Evolutionary conservation across 2,888 invertebrate species (phyloP).

Genomic region (Philereme vetulata): DNA sequence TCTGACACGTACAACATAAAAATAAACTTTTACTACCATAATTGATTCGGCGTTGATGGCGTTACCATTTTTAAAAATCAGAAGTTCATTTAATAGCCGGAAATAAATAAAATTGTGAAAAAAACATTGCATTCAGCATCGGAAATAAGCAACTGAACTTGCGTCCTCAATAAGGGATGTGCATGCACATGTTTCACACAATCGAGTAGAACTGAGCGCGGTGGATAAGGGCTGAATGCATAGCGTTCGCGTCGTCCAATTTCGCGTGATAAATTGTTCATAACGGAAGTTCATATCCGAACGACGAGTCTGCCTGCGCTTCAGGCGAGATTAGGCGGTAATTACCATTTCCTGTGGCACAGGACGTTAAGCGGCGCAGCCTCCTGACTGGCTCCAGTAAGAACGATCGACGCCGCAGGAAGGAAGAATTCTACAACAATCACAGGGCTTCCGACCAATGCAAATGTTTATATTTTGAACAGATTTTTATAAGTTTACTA

Average conservation of each 20-base stretch:
- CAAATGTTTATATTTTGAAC: conserved; percentile 27
- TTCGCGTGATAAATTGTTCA: conserved; percentile 91
- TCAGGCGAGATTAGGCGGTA: conserved; percentile 84
- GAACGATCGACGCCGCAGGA: conserved; percentile 45
- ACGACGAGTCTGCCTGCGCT: conserved; percentile 79
- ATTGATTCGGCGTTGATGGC: too few relatives aligned
- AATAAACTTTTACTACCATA: too few relatives aligned
- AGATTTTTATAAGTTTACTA: neutral
- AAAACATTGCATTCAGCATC: conserved; percentile 1
- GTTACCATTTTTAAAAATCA: too few relatives aligned
- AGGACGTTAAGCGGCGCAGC: conserved; percentile 70
- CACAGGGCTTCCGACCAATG: conserved; percentile 46
- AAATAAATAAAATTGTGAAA: neutral
- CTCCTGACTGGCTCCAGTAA: conserved; percentile 52
- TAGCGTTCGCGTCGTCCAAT: conserved; percentile 82
- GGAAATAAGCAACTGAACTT: conserved; percentile 33
- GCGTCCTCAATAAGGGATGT: conserved; percentile 57
- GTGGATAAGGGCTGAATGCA: conserved; percentile 76
- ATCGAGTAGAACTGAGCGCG: conserved; percentile 44
- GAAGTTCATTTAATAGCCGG: neutral
- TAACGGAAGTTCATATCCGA: conserved; percentile 95
- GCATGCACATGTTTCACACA: conserved; percentile 57
- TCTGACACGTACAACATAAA: too few relatives aligned
- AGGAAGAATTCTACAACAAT: conserved; percentile 60
- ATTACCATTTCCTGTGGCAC: conserved; percentile 83